Conservation (phyloP, 2,888 invertebrate species). For the Miltochrista miniata region DNA sequence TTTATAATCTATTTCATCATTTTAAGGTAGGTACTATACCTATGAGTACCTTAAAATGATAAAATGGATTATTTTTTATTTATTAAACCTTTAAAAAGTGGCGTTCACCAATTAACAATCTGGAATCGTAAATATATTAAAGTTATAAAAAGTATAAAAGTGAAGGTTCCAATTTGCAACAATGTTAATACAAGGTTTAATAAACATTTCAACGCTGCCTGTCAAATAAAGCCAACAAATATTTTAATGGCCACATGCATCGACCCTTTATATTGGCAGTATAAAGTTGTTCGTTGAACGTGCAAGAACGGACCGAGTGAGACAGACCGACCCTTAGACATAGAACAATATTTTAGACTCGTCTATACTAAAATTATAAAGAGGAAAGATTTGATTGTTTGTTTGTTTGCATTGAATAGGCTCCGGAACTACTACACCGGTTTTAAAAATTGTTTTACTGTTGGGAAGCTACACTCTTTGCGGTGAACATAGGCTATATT, state of each 20-base stretch:
- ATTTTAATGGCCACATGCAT: conserved; percentile 76
- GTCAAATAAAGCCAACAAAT: conserved; percentile 80
- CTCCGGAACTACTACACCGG: too few species aligned
- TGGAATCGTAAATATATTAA: conserved; percentile 37
- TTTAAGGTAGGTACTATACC: too few species aligned
- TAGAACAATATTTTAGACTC: conserved; percentile 69
- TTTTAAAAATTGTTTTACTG: too few species aligned
- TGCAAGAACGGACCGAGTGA: conserved; percentile 55
- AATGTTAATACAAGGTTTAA: conserved; percentile 64
- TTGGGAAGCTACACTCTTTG: too few species aligned
- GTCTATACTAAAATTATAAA: too few species aligned
- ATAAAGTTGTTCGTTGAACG: conserved; percentile 61
- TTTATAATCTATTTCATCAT: too few species aligned
- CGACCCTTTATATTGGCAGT: conserved; percentile 75
- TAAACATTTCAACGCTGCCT: conserved; percentile 72
- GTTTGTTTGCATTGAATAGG: too few species aligned
- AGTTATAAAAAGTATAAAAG: conserved; percentile 43
- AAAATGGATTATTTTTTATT: too few species aligned
- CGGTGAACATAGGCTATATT: too few species aligned
- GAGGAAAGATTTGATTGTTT: too few species aligned
- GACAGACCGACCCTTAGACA: conserved; percentile 58
- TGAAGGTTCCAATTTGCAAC: conserved; percentile 72
- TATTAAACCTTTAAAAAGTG: neutral
- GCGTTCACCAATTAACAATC: conserved; percentile 18
- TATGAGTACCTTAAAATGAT: too few species aligned